Evolutionary conservation across 2,113 vertebrate genomes (phyloP), one percentile per base, ranked within the genome.

Genomic region (Neopipo cinnamomea): DNA sequence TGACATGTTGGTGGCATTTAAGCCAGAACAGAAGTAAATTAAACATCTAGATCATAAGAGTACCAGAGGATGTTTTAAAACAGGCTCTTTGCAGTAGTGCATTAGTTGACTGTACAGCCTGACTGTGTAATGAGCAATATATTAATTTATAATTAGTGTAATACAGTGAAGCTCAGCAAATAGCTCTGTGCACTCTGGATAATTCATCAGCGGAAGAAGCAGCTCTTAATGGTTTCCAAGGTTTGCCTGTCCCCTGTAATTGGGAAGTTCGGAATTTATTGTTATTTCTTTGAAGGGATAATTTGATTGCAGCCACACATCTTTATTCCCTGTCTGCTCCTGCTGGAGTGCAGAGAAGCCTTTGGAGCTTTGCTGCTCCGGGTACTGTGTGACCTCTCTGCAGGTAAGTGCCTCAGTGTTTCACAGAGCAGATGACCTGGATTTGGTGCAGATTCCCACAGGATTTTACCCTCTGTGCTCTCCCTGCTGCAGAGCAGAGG

Each of bases 71-170:
- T 91, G 95, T 25, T 96, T 92, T 82, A 85, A 97, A 96, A 82
- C 37, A 46, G 73, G 62, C 81, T 92, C 84, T 80, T 89, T 94
- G 79, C 90, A 94, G 95, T 73, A 95, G 92, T 72, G 77, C 91
- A 97, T 94, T 95, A 96, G 93, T 93, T 86, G 96, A 46, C 84
- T 91, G 88, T 63, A 88, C 88, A 94, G 91, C 92, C 93, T 97
- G 80, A 84, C 90, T 82, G 55, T 72, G 91, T 96, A 97, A 97
- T 94, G 96, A 97, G 97, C 92, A 97, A 97, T 97, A 96, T 94
- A 97, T 97, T 97, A 96, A 97, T 97, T 96, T 97, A 96, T 97
- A 97, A 97, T 97, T 97, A 97, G 95, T 89, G 83, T 90, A 90
- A 82, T 96, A 97, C 94, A 96, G 91, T 83, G 81, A 68, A 96